Base-by-base conservation (phyloP, 2,113 vertebrate species). In the Heliornis fulica region DNA sequence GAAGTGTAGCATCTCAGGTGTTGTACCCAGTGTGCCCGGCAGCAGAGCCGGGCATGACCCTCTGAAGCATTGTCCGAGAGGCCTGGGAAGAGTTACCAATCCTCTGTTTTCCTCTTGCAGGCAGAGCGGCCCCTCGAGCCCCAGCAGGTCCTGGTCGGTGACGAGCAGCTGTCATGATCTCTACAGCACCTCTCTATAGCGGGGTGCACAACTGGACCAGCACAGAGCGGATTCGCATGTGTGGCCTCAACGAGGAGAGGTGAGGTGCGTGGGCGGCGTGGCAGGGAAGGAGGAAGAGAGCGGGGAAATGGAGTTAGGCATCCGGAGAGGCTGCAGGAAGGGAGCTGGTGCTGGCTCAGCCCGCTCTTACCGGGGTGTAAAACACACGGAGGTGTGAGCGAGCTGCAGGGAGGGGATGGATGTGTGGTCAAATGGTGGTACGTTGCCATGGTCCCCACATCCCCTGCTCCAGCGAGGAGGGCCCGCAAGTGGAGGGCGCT, bases 191-290 rank as follows among this genome's bases (percentile, higher is more conserved):
- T 85, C 98, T 98, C 32, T 98, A 97, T 85, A 97, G 97, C 17
- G 93, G 97, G 87, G 98, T 98, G 94, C 98, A 97, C 95, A 97
- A 97, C 97, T 98, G 97, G 97, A 98, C 98, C 93, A 96, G 97
- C 90, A 95, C 97, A 89, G 97, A 98, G 93, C 97, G 97, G 74
- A 97, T 98, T 97, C 98, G 97, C 97, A 98, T 98, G 98, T 98
- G 98, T 91, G 98, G 98, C 96, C 98, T 98, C 97, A 98, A 98
- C 97, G 98, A 98, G 95, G 98, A 98, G 97, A 98, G 98, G 97
- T 98, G 97, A 98, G 97, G 96, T 96, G 95, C 80, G 94, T 93
- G 93, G 83, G 93, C 0, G 56, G 75, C 13, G 3, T 21, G 38
- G 28, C 6, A 43, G 59, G 76, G 38, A 15, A 50, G 64, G 51